These are phyloP conservation scores for Zele albiditarsus DNA, from an alignment of 2,888 invertebrate genomes.

Conservation along the genomic window DNA sequence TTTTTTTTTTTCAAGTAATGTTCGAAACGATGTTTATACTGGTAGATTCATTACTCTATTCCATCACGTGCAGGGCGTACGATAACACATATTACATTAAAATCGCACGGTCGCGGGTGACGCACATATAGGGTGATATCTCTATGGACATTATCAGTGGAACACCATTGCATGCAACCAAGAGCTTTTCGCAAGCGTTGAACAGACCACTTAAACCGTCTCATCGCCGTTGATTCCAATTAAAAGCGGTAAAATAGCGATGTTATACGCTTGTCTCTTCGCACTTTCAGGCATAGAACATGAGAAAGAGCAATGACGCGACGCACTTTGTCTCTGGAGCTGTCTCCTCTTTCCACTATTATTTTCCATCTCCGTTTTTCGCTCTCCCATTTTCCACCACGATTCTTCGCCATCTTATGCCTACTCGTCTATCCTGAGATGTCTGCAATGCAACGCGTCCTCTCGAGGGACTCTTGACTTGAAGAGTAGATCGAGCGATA, in stretches of 20 bases:
- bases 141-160: constrained; percentile 1
- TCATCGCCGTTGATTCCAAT: constrained; percentile 25
- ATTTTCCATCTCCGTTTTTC: not conserved
- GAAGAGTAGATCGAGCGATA: constrained; percentile 40
- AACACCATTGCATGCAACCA: not conserved
- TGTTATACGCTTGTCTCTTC: constrained; percentile 36
- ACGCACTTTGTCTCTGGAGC: not conserved
- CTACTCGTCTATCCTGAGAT: constrained; percentile 7
- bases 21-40: not conserved
- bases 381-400: too few species aligned
- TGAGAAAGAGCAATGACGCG: constrained; percentile 7
- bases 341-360: not conserved
- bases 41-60: not conserved
- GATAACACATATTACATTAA: not conserved
- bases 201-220: constrained; percentile 5
- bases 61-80: not conserved
- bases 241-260: constrained; percentile 28
- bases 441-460: constrained; percentile 6
- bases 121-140: not conserved
- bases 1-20: not conserved
- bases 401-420: not conserved
- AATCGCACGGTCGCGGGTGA: not conserved
- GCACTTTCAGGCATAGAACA: constrained; percentile 33
- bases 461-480: constrained; percentile 18
- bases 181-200: not conserved